Percentiles rank a stretch among this genome's conserved stretches.
Conservation (phyloP, 2,888 invertebrate species). For the Bugulina stolonifera region DNA sequence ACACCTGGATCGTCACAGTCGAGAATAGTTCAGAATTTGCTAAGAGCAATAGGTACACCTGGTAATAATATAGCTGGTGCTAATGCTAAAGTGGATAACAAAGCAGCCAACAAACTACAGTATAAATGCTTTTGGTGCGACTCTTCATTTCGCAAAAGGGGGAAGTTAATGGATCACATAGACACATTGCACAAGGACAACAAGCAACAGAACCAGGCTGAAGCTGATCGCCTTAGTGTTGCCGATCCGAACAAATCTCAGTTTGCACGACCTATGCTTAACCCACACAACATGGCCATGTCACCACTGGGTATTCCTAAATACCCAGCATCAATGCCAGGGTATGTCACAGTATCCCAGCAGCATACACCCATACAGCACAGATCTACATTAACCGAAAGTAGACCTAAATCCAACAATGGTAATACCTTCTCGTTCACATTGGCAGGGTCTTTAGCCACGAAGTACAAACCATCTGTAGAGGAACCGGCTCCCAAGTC, state of each 20-base stretch:
- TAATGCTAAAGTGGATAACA: background rate
- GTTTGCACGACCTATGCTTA: background rate
- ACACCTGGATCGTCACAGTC: background rate
- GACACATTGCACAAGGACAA: conserved; percentile 23
- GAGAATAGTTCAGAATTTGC: background rate
- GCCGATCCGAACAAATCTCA: conserved; percentile 4
- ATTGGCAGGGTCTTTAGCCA: background rate
- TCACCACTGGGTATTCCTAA: background rate
- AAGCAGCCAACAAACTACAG: background rate
- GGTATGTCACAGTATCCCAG: background rate
- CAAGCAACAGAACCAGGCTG: background rate
- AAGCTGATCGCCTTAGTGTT: background rate
- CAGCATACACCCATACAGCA: background rate
- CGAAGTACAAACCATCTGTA: background rate
- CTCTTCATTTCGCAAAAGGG: conserved; percentile 22
- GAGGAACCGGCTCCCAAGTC: background rate
- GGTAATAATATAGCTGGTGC: background rate
- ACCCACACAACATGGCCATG: background rate
- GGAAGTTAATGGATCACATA: conserved; percentile 27
- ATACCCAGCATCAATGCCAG: background rate
- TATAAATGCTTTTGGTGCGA: conserved; percentile 27
- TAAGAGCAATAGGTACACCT: background rate
- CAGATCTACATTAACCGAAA: background rate
- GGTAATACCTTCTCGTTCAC: background rate
- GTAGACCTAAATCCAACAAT: background rate